phyloP scores from a whole-genome alignment of 1,140 invertebrate species.

The Papilio helenus region DNA sequence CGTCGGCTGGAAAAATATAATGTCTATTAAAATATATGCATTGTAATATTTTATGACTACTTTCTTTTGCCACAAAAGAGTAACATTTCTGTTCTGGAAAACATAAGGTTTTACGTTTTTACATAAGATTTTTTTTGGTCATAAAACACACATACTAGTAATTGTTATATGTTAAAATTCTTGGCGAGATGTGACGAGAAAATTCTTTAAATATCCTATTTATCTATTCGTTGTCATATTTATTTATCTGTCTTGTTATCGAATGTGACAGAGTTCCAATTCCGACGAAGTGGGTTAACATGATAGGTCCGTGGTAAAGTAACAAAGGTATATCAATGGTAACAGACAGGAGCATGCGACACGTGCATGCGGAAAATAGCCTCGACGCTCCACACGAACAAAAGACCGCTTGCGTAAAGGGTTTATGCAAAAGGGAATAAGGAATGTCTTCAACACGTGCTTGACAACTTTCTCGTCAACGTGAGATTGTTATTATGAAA shows the following conservation, averaged over 20 bases:
- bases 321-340: constrained; percentile 45
- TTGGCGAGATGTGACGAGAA: no score
- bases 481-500: background rate
- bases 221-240: constrained; percentile 33
- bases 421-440: constrained; percentile 21
- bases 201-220: background rate
- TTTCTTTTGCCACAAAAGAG: background rate
- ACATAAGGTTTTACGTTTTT: no score
- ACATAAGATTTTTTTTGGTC: no score
- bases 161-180: no score
- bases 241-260: constrained; percentile 20
- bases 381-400: constrained; percentile 42
- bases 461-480: background rate
- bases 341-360: constrained; percentile 36
- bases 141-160: no score
- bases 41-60: background rate
- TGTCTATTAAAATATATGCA: background rate
- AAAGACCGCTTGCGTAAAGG: constrained; percentile 39
- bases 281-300: constrained; percentile 51
- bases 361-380: constrained; percentile 44
- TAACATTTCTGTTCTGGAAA: no score
- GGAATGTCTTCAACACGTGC: background rate
- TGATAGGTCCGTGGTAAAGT: constrained; percentile 49
- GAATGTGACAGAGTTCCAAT: constrained; percentile 42
- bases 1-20: constrained; percentile 87